Evolutionary conservation across 2,113 vertebrate genomes (phyloP), one percentile per base, ranked within the genome.

Genomic region (Pteruthius melanotis): DNA sequence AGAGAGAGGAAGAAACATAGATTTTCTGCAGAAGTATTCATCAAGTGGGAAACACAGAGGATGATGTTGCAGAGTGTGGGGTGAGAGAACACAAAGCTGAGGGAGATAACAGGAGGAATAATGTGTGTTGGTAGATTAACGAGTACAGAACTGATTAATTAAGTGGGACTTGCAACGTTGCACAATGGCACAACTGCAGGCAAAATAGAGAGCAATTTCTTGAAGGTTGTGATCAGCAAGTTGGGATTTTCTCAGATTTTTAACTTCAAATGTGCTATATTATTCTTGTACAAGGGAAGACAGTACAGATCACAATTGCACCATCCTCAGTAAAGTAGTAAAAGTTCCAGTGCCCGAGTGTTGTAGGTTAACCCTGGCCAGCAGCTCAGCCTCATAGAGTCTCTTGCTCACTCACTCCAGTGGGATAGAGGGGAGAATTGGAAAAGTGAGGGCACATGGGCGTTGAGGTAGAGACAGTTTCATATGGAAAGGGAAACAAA

Each of bases 371-470:
- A 81, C 15, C 18, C n/a, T 9, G 2, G 11, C 3, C 21, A 27
- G 33, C 49, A 93, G 26, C 20, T 83, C 49, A 42, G 8, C 22
- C 2, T 1, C 15, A 49, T 1, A 35, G 37, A 81, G 3, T 13
- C 6, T 8, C 44, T 69, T 39, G 6, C 15, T 75, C 57, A 13
- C 35, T 88, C 35, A 54, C 9, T 31, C 11, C 40, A 27, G 35
- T 8, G 8, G 13, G 11, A 71, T 11, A 26, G 9, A 13, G 26
- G 7, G 45, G 19, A 77, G 23, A 70, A 77, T 1, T 5, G 2
- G 17, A 72, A 90, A 24, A n/a, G 14, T 44, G 26, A 42, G 10
- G 83, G 56, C 60, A 72, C 10, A 2, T 1, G 0, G 1, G 0
- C 1, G 0, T 30, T 84, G 40, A 65, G 23, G 52, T 30, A 68